A percentile compares a stretch with the other conserved stretches of the same genome.
These are phyloP conservation scores for Drosophila sp. DNA, from an alignment of 1,140 invertebrate genomes.

Conservation along the genomic window DNA sequence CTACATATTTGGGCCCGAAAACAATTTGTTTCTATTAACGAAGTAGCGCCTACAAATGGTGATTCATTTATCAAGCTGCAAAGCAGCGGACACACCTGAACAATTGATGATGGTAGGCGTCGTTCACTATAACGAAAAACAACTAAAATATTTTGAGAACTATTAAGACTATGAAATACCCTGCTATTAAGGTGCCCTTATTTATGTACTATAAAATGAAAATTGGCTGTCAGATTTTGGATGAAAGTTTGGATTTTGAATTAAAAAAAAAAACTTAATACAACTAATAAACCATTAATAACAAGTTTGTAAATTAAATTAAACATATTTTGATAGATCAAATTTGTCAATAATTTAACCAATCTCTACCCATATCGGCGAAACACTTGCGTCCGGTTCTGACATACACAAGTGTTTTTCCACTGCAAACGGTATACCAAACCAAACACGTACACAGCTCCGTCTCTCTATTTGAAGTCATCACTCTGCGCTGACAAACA, in stretches of 20 bases:
- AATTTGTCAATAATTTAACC: background rate
- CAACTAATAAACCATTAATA: no score
- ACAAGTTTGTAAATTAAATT: background rate
- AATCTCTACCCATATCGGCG: background rate
- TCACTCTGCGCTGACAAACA: conserved; percentile 79
- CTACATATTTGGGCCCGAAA: conserved; percentile 17
- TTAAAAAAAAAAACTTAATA: no score
- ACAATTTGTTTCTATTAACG: conserved; percentile 83
- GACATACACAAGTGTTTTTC: conserved; percentile 61
- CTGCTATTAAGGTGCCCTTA: background rate
- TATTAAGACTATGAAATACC: conserved; percentile 23
- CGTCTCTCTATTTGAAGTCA: conserved; percentile 80
- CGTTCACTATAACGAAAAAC: conserved; percentile 47
- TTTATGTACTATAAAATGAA: background rate
- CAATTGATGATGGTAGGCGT: conserved; percentile 68
- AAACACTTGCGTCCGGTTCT: no score
- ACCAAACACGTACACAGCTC: conserved; percentile 47
- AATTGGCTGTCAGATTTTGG: background rate
- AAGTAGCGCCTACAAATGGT: conserved; percentile 78
- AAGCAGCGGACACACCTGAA: conserved; percentile 66
- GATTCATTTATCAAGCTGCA: conserved; percentile 73
- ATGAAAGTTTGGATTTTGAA: no score
- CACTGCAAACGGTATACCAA: conserved; percentile 39
- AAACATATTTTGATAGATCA: background rate
- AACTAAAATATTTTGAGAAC: conserved; percentile 22